A percentile compares a stretch with the other conserved stretches of the same genome.
phyloP scores from a whole-genome alignment of 2,797 vertebrate genomes.

The Trematomus bernacchii region DNA sequence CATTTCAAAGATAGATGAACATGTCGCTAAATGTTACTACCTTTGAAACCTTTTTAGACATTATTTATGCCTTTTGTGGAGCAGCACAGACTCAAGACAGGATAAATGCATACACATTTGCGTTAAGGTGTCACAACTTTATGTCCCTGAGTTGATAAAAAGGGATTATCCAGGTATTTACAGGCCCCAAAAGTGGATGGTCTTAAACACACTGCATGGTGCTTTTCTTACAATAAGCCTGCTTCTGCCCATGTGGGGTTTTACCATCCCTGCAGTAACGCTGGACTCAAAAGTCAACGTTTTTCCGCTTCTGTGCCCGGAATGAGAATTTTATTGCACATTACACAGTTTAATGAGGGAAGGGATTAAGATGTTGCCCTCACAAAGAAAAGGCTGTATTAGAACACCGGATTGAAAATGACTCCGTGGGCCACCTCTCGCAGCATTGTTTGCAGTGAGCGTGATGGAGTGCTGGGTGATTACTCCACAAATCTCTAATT shows the following conservation, averaged over 20 bases:
- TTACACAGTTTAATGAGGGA: conserved; percentile 82
- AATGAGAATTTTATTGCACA: conserved; percentile 74
- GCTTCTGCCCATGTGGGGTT: conserved; percentile 38
- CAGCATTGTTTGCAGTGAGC: conserved; percentile 64
- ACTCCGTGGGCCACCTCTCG: conserved; percentile 50
- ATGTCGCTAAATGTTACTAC: background rate
- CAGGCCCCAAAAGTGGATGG: conserved; percentile 35
- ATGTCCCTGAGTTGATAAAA: conserved; percentile 62
- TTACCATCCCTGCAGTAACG: conserved; percentile 33
- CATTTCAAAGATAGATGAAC: conserved; percentile 22
- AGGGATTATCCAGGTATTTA: conserved; percentile 72
- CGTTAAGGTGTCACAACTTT: conserved; percentile 46
- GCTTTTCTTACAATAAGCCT: conserved; percentile 29
- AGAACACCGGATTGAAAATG: conserved; percentile 61
- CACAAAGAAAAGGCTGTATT: conserved; percentile 64
- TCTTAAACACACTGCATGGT: conserved; percentile 16
- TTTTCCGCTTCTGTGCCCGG: conserved; percentile 45
- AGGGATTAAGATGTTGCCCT: conserved; percentile 82
- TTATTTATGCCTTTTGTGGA: background rate
- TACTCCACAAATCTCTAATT: conserved; percentile 62
- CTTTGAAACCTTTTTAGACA: conserved; percentile 3
- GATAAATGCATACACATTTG: background rate
- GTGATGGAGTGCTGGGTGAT: conserved; percentile 67
- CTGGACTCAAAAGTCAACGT: conserved; percentile 40
- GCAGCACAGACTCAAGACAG: background rate